Base-by-base conservation (phyloP, 2,888 invertebrate species). In the Troides aeacus region DNA sequence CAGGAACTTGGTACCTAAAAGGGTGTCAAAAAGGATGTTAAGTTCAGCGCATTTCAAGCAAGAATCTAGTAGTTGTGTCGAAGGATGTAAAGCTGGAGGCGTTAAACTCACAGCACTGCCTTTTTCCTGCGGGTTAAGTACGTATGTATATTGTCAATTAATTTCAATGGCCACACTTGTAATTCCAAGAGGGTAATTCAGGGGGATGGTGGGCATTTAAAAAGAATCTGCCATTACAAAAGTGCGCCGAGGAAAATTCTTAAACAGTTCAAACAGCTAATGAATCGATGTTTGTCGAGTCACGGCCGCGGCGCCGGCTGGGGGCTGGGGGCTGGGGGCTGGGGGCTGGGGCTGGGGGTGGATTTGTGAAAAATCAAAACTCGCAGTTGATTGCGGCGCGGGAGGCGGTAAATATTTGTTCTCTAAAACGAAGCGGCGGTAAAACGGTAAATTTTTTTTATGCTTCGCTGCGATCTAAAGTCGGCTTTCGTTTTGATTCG, bases 201-300 rank as follows among this genome's bases (percentile, higher is more conserved):
- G 7, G 46, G 46, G 46, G 4, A 4, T 4, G 15, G 46, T 46
- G 12, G 46, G 46, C 12, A 10, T 56, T 56, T 21, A 10, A 56
- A 56, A 15, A 56, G 56, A 56, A 56, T 56, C 21, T 6, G 21
- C 10, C 18, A 1, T 56, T 56, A 56, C 7, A 10, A n/a, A 8
- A 21, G 56, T 21, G 21, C 21, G 18, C 6, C 1, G 21, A 4
- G 21, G 56, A n/a, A 56, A 21, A 21, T 56, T 21, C 56, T 21
- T 21, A 56, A 84, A 84, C 81, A 82, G 75, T 75, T 87, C 84
- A 92, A 90, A 92, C 84, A 91, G 77, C 83, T 90, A 90, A 91
- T 90, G 91, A 91, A 82, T 82, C 84, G 86, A 84, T 87, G 87
- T 91, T 92, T 90, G 88, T 83, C 73, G 79, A 78, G 84, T 89